A percentile compares a stretch with the other conserved stretches of the same genome.
Evolutionary conservation across 2,113 vertebrate species (phyloP).

Genomic region (Oxygymnocypris stewartii): DNA sequence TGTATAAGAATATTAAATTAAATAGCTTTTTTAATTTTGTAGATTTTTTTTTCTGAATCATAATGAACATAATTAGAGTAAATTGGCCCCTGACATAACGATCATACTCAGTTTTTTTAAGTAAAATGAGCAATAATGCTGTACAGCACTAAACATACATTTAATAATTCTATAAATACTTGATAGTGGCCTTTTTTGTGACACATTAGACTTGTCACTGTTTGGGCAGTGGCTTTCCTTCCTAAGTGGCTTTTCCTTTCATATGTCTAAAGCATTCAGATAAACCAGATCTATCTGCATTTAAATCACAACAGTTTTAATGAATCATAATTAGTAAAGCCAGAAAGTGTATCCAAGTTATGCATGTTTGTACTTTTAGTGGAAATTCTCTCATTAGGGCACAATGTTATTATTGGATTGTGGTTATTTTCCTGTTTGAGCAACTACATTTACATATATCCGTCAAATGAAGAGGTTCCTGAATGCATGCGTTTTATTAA

Average conservation of each 20-base stretch:
- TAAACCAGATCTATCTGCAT: background rate
- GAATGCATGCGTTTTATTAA: background rate
- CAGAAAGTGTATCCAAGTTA: background rate
- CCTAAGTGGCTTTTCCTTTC: background rate
- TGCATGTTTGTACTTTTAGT: background rate
- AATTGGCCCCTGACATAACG: too few species aligned
- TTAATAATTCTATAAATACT: too few species aligned
- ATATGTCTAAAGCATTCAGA: background rate
- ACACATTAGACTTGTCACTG: background rate
- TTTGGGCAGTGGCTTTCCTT: background rate
- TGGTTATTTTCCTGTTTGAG: background rate
- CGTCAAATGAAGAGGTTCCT: background rate
- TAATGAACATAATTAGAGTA: too few species aligned
- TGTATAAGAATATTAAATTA: too few species aligned
- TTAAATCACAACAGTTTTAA: background rate
- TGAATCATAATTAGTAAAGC: background rate
- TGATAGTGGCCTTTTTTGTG: background rate
- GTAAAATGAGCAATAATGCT: too few species aligned
- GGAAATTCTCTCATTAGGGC: background rate
- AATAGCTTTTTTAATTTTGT: too few species aligned
- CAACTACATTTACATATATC: background rate
- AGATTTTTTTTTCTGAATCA: too few species aligned
- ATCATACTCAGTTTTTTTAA: too few species aligned
- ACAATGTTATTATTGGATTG: background rate
- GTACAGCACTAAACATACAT: too few species aligned